These are phyloP conservation scores for Andrena chrysosceles DNA, from an alignment of 2,888 invertebrate genomes.

Conservation along the genomic window DNA sequence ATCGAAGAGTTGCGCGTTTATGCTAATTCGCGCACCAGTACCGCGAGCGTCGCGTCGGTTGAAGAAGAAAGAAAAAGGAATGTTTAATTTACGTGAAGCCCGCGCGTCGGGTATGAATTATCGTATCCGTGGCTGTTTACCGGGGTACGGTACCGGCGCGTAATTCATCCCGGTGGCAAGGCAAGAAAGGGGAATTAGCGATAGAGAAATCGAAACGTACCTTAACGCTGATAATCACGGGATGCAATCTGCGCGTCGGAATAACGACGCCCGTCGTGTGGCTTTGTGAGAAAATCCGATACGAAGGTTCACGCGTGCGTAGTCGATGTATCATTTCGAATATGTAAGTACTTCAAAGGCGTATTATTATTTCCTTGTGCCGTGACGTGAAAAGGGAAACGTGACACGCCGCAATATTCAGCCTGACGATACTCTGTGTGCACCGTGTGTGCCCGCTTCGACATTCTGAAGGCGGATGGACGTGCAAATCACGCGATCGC, in stretches of 20 bases:
- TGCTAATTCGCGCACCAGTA: conserved; percentile 37
- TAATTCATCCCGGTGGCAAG: conserved; percentile 20
- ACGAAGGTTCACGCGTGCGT: conserved; percentile 30
- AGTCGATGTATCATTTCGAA: conserved; percentile 61
- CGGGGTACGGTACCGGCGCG: neutral
- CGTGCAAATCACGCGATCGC: conserved; percentile 73
- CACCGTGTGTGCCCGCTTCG: conserved; percentile 59
- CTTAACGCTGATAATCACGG: conserved; percentile 26
- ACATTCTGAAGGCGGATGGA: conserved; percentile 66
- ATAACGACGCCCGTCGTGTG: conserved; percentile 19
- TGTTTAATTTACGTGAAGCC: conserved; percentile 41
- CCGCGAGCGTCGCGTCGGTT: neutral
- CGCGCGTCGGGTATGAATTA: conserved; percentile 42
- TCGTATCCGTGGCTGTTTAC: neutral
- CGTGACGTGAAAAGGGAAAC: conserved; percentile 69
- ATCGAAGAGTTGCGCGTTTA: conserved; percentile 45
- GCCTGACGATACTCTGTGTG: conserved; percentile 55
- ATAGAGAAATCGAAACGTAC: conserved; percentile 20
- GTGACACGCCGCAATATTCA: conserved; percentile 72
- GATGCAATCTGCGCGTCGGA: conserved; percentile 22
- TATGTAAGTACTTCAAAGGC: conserved; percentile 62
- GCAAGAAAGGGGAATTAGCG: conserved; percentile 24
- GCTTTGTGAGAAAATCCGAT: conserved; percentile 42
- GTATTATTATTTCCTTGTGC: conserved; percentile 70
- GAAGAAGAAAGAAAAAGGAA: conserved; percentile 15